Evolutionary conservation across 2,888 invertebrate species (phyloP).

Genomic region (Atherix ibis): DNA sequence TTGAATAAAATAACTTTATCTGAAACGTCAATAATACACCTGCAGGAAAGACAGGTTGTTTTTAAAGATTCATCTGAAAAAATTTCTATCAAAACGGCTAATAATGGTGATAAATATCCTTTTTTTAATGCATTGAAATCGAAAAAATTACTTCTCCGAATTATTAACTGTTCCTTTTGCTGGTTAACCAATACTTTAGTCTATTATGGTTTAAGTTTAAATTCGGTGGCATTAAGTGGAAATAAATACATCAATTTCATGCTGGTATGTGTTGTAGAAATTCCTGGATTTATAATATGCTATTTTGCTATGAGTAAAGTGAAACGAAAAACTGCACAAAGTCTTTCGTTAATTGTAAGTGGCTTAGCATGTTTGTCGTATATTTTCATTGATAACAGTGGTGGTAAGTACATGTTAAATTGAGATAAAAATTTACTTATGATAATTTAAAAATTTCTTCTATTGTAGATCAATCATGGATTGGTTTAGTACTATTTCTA

Average conservation of each 20-base stretch:
- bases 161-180: slow-evolving; percentile 51
- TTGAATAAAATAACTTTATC: slow-evolving; percentile 44
- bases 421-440: too few species aligned
- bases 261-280: slow-evolving; percentile 39
- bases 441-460: too few species aligned
- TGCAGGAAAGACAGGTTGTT: background rate
- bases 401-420: too few species aligned
- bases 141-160: slow-evolving; percentile 22
- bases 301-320: slow-evolving; percentile 44
- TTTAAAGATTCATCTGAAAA: too few species aligned
- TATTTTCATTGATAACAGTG: slow-evolving; percentile 3
- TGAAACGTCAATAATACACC: slow-evolving; percentile 30
- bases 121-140: slow-evolving; percentile 9
- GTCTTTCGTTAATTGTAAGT: slow-evolving; percentile 44
- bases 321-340: slow-evolving; percentile 47
- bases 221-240: slow-evolving; percentile 55
- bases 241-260: slow-evolving; percentile 65
- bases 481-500: slow-evolving; percentile 32
- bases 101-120: slow-evolving; percentile 7
- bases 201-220: slow-evolving; percentile 65
- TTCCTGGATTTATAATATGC: slow-evolving; percentile 53
- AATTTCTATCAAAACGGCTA: too few species aligned
- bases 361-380: slow-evolving; percentile 28
- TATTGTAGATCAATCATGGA: too few species aligned
- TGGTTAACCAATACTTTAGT: slow-evolving; percentile 67